phyloP scores from a whole-genome alignment of 2,113 vertebrate genomes.

The Petaurus breviceps region DNA sequence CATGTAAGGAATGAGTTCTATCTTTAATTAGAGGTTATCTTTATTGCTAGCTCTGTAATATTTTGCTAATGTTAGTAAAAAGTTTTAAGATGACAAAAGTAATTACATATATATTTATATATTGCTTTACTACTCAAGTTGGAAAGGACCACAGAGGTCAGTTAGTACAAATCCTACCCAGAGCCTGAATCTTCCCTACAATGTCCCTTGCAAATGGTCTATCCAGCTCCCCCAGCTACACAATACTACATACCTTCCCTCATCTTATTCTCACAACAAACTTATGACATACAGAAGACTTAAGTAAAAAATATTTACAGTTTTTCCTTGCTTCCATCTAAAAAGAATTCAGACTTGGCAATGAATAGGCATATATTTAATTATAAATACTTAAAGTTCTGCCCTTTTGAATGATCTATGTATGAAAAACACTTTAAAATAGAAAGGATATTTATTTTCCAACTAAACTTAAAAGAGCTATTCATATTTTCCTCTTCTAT shows the following conservation, averaged over 20 bases:
- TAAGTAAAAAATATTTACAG: conserved; percentile 44
- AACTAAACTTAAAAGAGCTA: not conserved
- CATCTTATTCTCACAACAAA: not conserved
- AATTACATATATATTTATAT: not conserved
- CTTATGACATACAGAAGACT: not conserved
- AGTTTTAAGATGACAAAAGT: not conserved
- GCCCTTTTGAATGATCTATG: conserved; percentile 29
- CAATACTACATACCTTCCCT: not conserved
- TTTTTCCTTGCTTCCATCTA: conserved; percentile 58
- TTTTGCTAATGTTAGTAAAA: too few relatives aligned
- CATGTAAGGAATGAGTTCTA: too few relatives aligned
- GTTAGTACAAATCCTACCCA: not conserved
- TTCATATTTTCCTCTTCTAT: not conserved
- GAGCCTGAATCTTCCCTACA: not conserved
- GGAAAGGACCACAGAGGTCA: not conserved
- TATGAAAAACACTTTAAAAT: not conserved
- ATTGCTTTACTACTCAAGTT: too few relatives aligned
- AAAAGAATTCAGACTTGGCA: conserved; percentile 52
- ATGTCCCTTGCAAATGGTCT: not conserved
- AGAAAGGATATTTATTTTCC: not conserved
- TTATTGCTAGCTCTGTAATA: too few relatives aligned
- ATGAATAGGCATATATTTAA: conserved; percentile 59
- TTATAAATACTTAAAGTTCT: conserved; percentile 44
- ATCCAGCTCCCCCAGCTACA: not conserved
- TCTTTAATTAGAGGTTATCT: too few relatives aligned